These are phyloP conservation scores for Platalea minor DNA, from an alignment of 2,797 vertebrate species.

Conservation along the genomic window DNA sequence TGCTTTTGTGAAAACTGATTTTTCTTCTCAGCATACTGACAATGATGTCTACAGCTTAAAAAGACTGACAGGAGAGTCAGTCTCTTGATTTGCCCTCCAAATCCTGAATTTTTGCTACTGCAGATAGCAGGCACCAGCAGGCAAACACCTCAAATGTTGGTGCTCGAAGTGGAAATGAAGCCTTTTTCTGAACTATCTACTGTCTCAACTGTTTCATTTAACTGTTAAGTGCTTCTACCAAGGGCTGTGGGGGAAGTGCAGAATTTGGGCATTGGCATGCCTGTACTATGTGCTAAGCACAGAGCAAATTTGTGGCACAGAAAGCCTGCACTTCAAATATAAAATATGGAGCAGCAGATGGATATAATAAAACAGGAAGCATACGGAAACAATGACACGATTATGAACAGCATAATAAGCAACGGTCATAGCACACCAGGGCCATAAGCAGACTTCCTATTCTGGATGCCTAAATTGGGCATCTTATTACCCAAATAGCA, in stretches of 20 bases:
- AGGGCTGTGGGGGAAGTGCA: neutral
- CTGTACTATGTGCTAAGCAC: neutral
- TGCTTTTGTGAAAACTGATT: neutral
- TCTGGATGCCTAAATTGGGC: conserved; percentile 8
- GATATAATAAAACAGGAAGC: conserved; percentile 2
- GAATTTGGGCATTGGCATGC: neutral
- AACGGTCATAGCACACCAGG: neutral
- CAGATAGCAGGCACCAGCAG: neutral
- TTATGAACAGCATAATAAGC: conserved; percentile 25
- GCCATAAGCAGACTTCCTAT: conserved; percentile 16
- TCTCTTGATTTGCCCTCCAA: neutral
- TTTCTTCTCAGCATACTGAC: neutral
- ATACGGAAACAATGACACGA: neutral
- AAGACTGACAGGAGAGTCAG: neutral
- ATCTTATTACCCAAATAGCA: conserved; percentile 20
- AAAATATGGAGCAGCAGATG: conserved; percentile 15
- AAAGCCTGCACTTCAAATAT: neutral
- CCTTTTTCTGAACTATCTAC: neutral
- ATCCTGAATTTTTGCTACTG: neutral
- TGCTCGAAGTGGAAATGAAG: neutral
- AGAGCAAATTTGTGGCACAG: neutral
- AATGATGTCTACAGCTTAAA: neutral
- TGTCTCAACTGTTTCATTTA: neutral
- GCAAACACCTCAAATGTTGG: neutral
- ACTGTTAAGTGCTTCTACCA: neutral